Base-by-base conservation (phyloP, 2,888 invertebrate species). In the Baccha elongata region DNA sequence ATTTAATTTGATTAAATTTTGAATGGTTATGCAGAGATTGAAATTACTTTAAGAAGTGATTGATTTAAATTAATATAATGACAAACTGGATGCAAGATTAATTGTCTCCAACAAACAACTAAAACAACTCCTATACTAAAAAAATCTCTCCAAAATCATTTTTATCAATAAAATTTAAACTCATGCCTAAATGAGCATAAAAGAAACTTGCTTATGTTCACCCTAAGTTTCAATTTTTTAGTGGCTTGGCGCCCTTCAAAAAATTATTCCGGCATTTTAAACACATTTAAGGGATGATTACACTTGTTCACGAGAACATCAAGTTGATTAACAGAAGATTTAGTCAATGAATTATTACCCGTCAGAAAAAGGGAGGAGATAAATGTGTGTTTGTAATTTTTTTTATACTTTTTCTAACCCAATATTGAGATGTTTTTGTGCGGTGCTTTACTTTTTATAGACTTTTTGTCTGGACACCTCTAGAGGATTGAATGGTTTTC, bases 1-100 rank as follows among this genome's bases (percentile, higher is more conserved):
- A 86, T 86, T 87, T 88, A 86, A 88, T 88, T 88, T 88, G 87
- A 88, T 88, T 88, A 88, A 86, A 85, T 86, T 84, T 79, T 69
- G 72, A 75, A 60, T 81, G 75, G 72, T 60, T 52, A 71, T 65
- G 62, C 48, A 42, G 73, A 64, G 68, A 83, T 83, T 73, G 83
- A 79, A 79, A 83, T 85, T 69, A 79, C 72, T 35, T 23, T 53
- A 19, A 21, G 37, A 10, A 21, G 37, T 1, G 26, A 32, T 44
- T 71, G 52, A n/a, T n/a, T n/a, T 46, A 67, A 65, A 72, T 62
- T 76, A 75, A 67, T 75, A 50, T 37, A 64, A 80, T 52, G 55
- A 55, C 52, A 58, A 5, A 23, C 5, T 23, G 23, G 23, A 5
- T 23, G 5, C 23, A 23, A 23, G 5, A 3, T 4, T 23, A 4